A percentile compares a stretch with the other conserved stretches of the same genome.
Evolutionary conservation across 2,113 vertebrate species (phyloP).

Genomic region (Heterochromis multidens): DNA sequence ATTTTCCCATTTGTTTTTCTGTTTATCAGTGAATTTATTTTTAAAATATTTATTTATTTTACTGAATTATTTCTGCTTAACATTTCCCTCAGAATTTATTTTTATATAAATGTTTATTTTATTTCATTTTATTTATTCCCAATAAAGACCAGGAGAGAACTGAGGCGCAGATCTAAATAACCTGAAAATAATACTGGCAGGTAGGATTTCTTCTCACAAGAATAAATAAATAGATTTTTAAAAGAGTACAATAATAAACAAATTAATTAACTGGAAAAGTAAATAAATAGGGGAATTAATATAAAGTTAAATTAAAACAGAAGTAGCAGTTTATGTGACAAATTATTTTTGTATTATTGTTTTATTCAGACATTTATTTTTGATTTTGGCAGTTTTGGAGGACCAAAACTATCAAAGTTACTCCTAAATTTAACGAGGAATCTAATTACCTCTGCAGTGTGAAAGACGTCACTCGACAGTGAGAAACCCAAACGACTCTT

Average conservation of each 20-base stretch:
- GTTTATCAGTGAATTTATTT: too few species aligned
- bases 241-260: too few species aligned
- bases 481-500: fast-evolving
- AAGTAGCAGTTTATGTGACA: background rate
- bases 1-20: too few species aligned
- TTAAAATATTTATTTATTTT: too few species aligned
- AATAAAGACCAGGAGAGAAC: background rate
- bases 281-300: background rate
- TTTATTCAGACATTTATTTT: background rate
- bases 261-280: background rate
- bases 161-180: background rate
- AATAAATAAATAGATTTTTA: background rate
- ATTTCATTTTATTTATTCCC: background rate
- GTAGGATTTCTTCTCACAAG: background rate
- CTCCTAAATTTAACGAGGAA: background rate
- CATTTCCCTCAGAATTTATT: background rate
- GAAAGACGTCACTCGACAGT: background rate
- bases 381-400: background rate
- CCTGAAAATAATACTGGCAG: background rate
- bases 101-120: background rate
- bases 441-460: background rate
- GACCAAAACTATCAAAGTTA: too few species aligned
- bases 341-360: background rate
- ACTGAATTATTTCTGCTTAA: background rate
- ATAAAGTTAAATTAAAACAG: background rate